Conservation (phyloP, 2,797 vertebrate species). For the Schizopygopsis pylzovi region DNA sequence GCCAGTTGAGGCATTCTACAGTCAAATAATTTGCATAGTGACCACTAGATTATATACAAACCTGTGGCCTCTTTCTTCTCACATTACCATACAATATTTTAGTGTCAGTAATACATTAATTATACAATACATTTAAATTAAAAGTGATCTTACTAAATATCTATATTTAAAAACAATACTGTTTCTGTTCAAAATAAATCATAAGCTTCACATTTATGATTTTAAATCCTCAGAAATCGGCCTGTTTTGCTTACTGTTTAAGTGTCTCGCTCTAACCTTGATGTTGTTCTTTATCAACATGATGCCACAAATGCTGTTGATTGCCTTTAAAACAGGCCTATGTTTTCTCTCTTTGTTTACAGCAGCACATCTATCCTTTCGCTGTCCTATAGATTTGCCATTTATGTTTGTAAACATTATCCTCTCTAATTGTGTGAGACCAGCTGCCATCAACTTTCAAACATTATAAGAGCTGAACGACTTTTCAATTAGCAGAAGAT, state of each 20-base stretch:
- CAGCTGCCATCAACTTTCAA: slow-evolving; percentile 52
- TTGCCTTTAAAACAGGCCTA: neutral
- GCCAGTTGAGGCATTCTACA: neutral
- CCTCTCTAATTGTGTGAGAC: slow-evolving; percentile 34
- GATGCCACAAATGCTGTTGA: neutral
- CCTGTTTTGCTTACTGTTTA: neutral
- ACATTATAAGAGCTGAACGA: slow-evolving; percentile 49
- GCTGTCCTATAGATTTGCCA: neutral
- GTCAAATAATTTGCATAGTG: neutral
- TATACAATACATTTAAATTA: neutral
- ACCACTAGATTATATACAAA: neutral
- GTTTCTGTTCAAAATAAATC: neutral
- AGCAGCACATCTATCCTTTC: neutral
- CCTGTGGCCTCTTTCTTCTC: neutral
- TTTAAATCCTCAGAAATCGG: neutral
- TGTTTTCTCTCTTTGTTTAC: neutral
- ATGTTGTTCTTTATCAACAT: neutral
- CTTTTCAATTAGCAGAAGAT: slow-evolving; percentile 62
- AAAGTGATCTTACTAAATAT: neutral
- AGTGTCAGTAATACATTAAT: neutral
- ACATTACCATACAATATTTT: neutral
- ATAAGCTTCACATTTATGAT: neutral
- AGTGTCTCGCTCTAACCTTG: neutral
- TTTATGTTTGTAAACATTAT: slow-evolving; percentile 11
- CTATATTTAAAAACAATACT: too few species aligned